Conservation (phyloP, 2,888 invertebrate species). For the Tenthredo scrophulariae region DNA sequence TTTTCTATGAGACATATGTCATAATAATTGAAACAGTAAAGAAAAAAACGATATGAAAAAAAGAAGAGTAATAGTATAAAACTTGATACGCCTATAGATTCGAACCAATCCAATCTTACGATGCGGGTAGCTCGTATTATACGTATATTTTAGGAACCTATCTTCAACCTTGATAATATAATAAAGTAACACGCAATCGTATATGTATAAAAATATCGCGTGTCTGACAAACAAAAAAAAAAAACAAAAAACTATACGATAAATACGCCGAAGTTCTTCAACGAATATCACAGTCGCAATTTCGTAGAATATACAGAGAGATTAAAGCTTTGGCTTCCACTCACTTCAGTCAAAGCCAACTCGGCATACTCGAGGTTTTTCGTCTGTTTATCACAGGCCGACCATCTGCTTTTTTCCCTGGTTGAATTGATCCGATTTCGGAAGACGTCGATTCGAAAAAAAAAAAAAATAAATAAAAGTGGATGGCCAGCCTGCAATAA, state of each 20-base stretch:
- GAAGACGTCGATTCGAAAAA: too few relatives aligned
- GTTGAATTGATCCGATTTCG: too few relatives aligned
- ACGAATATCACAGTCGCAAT: neutral
- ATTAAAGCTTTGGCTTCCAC: too few relatives aligned
- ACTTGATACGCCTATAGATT: neutral
- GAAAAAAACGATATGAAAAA: neutral
- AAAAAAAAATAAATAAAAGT: too few relatives aligned
- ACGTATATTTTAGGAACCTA: neutral
- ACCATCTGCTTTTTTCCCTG: too few relatives aligned
- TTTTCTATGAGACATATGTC: neutral
- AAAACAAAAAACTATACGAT: neutral
- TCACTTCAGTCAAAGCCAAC: too few relatives aligned
- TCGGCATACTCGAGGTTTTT: too few relatives aligned
- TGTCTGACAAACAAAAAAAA: neutral
- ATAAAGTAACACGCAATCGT: constrained; percentile 16
- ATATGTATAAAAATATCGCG: neutral
- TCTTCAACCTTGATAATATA: neutral
- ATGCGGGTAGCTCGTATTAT: neutral
- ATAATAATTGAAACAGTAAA: neutral
- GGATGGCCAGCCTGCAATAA: too few relatives aligned
- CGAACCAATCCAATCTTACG: neutral
- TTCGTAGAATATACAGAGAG: neutral
- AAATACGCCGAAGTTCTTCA: neutral
- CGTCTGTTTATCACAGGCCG: too few relatives aligned
- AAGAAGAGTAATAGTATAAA: neutral